Percentiles rank a stretch among this genome's conserved stretches.
These are phyloP conservation scores for Cepaea nemoralis DNA, from an alignment of 1,140 invertebrate genomes.

Conservation along the genomic window DNA sequence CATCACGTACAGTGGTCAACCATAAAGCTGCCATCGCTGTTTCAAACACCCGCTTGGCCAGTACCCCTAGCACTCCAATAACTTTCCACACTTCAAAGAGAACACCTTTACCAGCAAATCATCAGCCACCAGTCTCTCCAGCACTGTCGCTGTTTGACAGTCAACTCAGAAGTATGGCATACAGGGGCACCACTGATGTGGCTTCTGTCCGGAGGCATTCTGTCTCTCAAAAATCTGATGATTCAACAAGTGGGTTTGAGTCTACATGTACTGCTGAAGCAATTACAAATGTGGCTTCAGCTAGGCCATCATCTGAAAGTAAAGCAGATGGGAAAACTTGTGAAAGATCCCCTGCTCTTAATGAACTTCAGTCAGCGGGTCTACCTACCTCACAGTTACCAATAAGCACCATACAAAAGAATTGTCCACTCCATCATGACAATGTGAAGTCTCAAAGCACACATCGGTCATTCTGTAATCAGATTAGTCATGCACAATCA, in stretches of 20 bases:
- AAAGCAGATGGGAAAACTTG: no score
- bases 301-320: background rate
- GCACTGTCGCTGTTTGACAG: constrained; percentile 11
- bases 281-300: background rate
- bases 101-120: background rate
- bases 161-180: background rate
- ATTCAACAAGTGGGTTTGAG: background rate
- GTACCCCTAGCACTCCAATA: background rate
- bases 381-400: background rate
- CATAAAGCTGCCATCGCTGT: background rate
- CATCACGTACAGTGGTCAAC: background rate
- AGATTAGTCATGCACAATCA: background rate
- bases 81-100: no score
- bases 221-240: background rate
- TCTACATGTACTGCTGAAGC: background rate
- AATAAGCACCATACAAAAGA: background rate
- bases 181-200: background rate
- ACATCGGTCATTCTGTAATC: background rate
- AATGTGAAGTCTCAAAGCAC: background rate
- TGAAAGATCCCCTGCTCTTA: background rate
- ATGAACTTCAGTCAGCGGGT: background rate
- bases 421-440: background rate
- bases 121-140: background rate
- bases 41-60: background rate
- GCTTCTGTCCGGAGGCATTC: no score